A percentile compares a stretch with the other conserved stretches of the same genome.
Conservation (phyloP, 2,113 vertebrate species). For the Aythya baeri region DNA sequence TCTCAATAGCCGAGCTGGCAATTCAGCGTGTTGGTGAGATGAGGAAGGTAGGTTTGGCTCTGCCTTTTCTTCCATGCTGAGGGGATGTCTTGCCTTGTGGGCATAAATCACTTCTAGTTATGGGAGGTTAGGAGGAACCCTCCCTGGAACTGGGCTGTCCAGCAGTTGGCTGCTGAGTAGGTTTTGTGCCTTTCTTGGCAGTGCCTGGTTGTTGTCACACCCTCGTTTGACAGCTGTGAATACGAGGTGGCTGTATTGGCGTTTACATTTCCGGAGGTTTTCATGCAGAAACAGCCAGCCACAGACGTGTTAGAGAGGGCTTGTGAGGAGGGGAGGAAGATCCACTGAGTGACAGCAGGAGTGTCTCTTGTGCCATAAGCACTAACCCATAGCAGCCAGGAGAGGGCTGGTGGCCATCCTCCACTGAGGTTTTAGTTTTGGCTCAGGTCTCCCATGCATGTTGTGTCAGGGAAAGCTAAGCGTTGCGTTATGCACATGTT, state of each 20-base stretch:
- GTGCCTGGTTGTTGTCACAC: not conserved
- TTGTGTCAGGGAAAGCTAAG: not conserved
- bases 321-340: not conserved
- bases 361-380: not conserved
- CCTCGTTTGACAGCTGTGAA: not conserved
- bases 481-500: not conserved
- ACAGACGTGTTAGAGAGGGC: not conserved
- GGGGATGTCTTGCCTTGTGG: not conserved
- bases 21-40: not conserved
- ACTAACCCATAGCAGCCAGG: not conserved
- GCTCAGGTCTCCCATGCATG: not conserved
- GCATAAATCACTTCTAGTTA: not conserved
- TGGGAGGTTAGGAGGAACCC: not conserved
- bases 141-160: not conserved
- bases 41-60: not conserved
- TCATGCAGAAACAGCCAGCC: not conserved
- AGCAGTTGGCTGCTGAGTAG: not conserved
- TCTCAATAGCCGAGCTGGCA: not conserved
- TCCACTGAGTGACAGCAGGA: not conserved
- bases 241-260: not conserved
- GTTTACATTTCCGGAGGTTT: not conserved
- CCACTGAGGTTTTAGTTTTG: not conserved
- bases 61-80: not conserved
- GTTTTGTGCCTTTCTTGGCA: not conserved
- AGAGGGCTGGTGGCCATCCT: not conserved